A percentile compares a stretch with the other conserved stretches of the same genome.
Evolutionary conservation across 2,113 vertebrate species (phyloP).

Genomic region (Pogonocichla stellata): DNA sequence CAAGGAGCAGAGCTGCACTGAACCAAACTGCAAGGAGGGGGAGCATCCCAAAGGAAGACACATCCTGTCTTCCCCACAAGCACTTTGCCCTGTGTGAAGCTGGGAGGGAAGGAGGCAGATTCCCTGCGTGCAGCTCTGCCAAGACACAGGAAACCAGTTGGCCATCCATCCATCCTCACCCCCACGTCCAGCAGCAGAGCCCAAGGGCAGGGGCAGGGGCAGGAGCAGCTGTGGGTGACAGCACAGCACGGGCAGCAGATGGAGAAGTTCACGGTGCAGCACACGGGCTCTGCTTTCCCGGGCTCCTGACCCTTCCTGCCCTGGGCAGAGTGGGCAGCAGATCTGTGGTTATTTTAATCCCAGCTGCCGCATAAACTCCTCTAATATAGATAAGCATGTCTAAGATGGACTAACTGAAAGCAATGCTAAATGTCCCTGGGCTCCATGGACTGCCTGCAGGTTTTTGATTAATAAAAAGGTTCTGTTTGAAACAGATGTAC

Average conservation of each 20-base stretch:
- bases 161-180: neutral
- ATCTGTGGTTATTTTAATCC: neutral
- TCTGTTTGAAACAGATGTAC: neutral
- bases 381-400: conserved; percentile 3
- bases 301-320: neutral
- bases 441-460: neutral
- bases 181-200: rapidly evolving
- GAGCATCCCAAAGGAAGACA: neutral
- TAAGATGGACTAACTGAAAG: conserved; percentile 15
- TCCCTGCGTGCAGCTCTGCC: neutral
- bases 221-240: neutral
- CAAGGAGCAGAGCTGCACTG: neutral
- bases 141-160: neutral
- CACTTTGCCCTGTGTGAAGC: neutral
- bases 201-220: neutral
- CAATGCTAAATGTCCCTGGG: neutral
- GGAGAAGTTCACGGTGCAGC: rapidly evolving
- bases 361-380: neutral
- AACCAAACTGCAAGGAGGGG: neutral
- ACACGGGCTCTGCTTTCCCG: rapidly evolving
- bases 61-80: neutral
- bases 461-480: neutral
- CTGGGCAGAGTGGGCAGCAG: neutral
- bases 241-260: neutral
- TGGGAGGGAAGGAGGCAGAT: neutral